Base-by-base conservation (phyloP, 1,140 invertebrate species). In the Anoplolepis gracilipes region DNA sequence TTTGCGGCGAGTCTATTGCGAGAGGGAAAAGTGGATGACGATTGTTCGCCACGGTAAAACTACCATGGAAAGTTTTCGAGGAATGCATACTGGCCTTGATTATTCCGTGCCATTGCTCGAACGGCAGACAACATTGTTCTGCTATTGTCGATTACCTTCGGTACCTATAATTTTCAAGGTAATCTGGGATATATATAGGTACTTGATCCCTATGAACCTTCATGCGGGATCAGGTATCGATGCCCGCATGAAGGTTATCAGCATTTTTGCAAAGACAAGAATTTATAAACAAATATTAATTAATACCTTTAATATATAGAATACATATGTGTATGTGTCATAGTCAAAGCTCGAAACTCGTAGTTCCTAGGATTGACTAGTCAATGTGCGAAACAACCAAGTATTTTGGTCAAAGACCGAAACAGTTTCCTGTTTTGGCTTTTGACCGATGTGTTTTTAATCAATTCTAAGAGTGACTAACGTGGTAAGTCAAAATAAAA, bases 71-170 rank as follows among this genome's bases (percentile, higher is more conserved):
- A 88, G 87, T 88, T 88, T 59, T 78, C 28, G 59, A 57, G 65
- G 81, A 88, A 88, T 88, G 86, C 42, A 19, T 49, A n/a, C 11
- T 88, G 87, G 85, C 87, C 87, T 88, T 88, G 81, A 88, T 88
- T 88, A 65, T 85, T 87, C 39, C 10, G 69, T 39, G 30, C 36
- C n/a, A 22, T 42, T 28, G 42, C 19, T 77, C 33, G 62, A 30
- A 69, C 62, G 4, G 30, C 28, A 30, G 7, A 53, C 39, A 5
- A 2, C 42, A 46, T 79, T 33, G 28, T 53, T 72, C 36, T 0
- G 6, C 8, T 1, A 6, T 57, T 72, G 13, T 70, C 25, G 25
- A 42, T 55, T 69, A 4, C 13, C 25, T 42, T 22, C 19, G 13
- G 1, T n/a, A 49, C 7, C 0, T 72, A 13, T 16, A 30, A 28